Evolutionary conservation across 2,888 invertebrate genomes (phyloP), one percentile per base, ranked within the genome.

Genomic region (Amphiduros pacificus): DNA sequence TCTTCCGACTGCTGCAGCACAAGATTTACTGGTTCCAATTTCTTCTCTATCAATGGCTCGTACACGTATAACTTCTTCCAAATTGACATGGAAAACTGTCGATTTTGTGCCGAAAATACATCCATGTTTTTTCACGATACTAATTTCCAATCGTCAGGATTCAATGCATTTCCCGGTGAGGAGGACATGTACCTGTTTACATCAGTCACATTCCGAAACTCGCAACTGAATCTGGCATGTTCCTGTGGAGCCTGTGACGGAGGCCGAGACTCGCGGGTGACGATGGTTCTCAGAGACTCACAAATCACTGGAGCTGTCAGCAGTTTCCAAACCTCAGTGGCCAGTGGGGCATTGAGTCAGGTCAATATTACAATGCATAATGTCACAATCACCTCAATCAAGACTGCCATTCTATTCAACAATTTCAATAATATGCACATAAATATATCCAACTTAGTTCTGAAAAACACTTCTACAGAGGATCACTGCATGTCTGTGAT

Each of bases 201-300:
- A n/a, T n/a, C n/a, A n/a, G n/a, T n/a, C 36, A 36, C 36, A 36
- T 36, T 36, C 9, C 36, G n/a, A n/a, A n/a, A n/a, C n/a, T n/a
- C n/a, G n/a, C n/a, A n/a, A n/a, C n/a, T n/a, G n/a, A n/a, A n/a
- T n/a, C n/a, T n/a, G n/a, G n/a, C n/a, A n/a, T n/a, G n/a, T n/a
- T n/a, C n/a, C n/a, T n/a, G n/a, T n/a, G n/a, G n/a, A n/a, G n/a
- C n/a, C n/a, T n/a, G n/a, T n/a, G n/a, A n/a, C n/a, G n/a, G n/a
- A n/a, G 55, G 55, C 22, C 41, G 41, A 29, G 55, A 40, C 24
- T 24, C 41, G 44, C 27, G 44, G 11, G 6, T 55, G n/a, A 27
- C 26, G 2, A n/a, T 27, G 4, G 55, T 29, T 14, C 24, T 28
- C 11, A 54, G 14, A 9, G 14, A 14, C 31, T n/a, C n/a, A 20